Base-by-base conservation (phyloP, 2,888 invertebrate genomes). In the Standfussiana lucernea region DNA sequence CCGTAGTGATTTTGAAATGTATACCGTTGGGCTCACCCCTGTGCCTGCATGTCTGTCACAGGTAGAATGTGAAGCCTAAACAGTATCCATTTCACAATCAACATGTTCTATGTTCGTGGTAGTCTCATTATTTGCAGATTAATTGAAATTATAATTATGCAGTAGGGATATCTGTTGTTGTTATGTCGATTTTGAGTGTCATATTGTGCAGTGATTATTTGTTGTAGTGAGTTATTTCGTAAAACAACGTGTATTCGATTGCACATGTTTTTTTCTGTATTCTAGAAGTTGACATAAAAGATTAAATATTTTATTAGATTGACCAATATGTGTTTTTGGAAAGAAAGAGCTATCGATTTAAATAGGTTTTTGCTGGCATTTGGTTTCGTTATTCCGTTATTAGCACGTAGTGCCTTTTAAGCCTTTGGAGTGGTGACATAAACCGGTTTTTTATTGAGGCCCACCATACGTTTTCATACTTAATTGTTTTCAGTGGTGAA, bases 21-120 rank as follows among this genome's bases (percentile, higher is more conserved):
- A 73, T 80, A 78, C 24, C 40, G 40, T 56, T 73, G 40, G 13
- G 42, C 4, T 59, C 45, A 65, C 11, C 72, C 18, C 37, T 40
- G 32, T 53, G 73, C 15, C 56, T 78, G 80, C 47, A 65, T 65
- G 35, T 47, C 53, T 53, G 18, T 8, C 35, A 32, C 64, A 47
- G 37, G 35, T 37, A 81, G 21, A 40, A 37, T 37, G 32, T 0
- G 45, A 42, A 56, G 67, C 56, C 64, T 76, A 69, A 79, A 69
- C 82, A 37, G 62, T 80, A 82, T 80, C 76, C 15, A 69, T 80
- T 50, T 40, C 76, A 69, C 28, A 80, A 50, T 75, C 56, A 50
- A 82, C n/a, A 13, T 37, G 32, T 40, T 47, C 37, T 40, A 37
- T 37, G 35, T 37, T 82, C 59, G 13, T 37, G 0, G 5, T 67